Conservation (phyloP, 2,888 invertebrate species). For the Brachynemurus nebulosus region DNA sequence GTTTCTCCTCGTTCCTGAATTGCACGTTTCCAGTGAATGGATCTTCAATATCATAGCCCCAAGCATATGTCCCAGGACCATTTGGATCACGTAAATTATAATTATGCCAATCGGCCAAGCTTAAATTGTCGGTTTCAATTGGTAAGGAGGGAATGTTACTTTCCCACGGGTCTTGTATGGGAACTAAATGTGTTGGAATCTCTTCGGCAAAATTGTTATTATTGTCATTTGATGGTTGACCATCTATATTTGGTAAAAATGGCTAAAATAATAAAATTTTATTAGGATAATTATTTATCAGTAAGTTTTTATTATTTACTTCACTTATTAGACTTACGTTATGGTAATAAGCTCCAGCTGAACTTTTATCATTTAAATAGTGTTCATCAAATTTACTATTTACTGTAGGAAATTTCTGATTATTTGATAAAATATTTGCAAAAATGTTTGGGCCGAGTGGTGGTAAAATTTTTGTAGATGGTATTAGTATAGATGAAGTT, state of each 20-base stretch:
- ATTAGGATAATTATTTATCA: not conserved
- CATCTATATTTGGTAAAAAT: too few relatives aligned
- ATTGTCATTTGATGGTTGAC: too few relatives aligned
- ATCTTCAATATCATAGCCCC: constrained; percentile 58
- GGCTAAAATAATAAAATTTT: not conserved
- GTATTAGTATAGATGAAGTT: not conserved
- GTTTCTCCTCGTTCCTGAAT: constrained; percentile 54
- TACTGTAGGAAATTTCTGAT: not conserved
- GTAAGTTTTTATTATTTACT: not conserved
- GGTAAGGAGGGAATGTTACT: constrained; percentile 3
- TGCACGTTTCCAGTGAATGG: constrained; percentile 48
- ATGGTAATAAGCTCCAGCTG: not conserved
- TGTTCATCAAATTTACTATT: not conserved
- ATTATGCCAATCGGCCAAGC: constrained; percentile 28
- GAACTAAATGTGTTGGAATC: not conserved
- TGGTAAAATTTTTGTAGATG: not conserved
- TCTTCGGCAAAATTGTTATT: not conserved
- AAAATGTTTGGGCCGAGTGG: not conserved
- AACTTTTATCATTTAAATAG: not conserved
- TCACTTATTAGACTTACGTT: not conserved
- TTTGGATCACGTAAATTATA: constrained; percentile 30
- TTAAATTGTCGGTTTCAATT: too few relatives aligned
- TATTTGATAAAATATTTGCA: not conserved
- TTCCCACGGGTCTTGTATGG: not conserved
- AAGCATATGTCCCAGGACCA: constrained; percentile 53